Evolutionary conservation across 2,797 vertebrate species (phyloP).

Genomic region (Leontocebus nigricollis): DNA sequence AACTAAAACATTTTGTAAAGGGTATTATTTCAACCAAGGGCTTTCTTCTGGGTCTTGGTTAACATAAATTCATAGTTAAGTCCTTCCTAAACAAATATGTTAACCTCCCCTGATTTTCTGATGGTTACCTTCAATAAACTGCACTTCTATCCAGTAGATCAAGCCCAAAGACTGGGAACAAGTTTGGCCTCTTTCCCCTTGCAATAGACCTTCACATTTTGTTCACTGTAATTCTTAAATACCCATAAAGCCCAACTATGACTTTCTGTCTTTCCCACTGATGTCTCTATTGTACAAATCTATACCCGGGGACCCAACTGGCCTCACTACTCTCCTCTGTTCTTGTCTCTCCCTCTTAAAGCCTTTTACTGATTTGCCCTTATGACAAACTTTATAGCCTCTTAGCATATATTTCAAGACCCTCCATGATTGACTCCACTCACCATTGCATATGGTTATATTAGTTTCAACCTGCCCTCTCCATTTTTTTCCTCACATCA

Average conservation of each 20-base stretch:
- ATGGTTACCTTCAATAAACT: background rate
- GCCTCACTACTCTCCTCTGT: background rate
- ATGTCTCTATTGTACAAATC: background rate
- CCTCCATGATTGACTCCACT: background rate
- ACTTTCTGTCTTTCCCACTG: background rate
- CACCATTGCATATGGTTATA: background rate
- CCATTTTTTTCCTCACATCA: background rate
- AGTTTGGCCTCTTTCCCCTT: background rate
- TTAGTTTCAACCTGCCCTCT: background rate
- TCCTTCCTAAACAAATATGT: background rate
- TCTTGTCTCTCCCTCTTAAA: background rate
- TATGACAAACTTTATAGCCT: background rate
- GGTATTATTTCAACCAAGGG: background rate
- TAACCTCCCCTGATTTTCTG: background rate
- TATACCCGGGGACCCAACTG: background rate
- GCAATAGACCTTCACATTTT: background rate
- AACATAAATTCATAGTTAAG: conserved; percentile 6
- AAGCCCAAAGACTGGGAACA: background rate
- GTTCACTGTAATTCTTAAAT: background rate
- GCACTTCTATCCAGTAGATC: background rate
- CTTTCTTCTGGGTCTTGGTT: background rate
- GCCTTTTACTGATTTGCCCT: background rate
- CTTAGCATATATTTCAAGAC: background rate
- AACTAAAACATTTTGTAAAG: background rate
- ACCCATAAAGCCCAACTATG: background rate